Conservation (phyloP, 2,113 vertebrate species). For the Colaptes auratus region DNA sequence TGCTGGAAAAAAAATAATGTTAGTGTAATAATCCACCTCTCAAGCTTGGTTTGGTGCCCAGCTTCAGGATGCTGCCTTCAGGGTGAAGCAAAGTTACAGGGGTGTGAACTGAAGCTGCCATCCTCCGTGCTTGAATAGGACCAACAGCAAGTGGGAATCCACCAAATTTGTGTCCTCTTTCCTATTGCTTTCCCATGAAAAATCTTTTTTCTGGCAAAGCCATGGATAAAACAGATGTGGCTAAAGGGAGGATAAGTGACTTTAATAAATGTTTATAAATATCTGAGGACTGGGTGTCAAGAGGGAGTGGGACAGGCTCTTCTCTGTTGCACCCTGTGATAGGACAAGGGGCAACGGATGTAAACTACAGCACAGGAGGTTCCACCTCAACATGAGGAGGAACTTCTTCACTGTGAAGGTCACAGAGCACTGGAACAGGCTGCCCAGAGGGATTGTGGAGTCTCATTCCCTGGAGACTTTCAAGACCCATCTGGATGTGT, state of each 20-base stretch:
- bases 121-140: neutral
- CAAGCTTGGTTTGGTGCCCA: neutral
- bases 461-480: too few species aligned
- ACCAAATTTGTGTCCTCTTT: neutral
- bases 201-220: fast-evolving
- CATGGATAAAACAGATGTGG: neutral
- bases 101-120: neutral
- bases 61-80: neutral
- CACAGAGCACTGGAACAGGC: too few species aligned
- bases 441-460: too few species aligned
- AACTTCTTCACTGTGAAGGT: too few species aligned
- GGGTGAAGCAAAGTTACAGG: neutral
- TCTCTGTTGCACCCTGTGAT: too few species aligned
- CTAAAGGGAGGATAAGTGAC: neutral
- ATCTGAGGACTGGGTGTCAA: too few species aligned
- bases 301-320: too few species aligned
- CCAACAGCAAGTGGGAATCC: neutral
- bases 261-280: too few species aligned
- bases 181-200: neutral
- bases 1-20: neutral
- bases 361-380: neutral
- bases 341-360: too few species aligned
- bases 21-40: neutral
- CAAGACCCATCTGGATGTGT: neutral
- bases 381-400: too few species aligned